A percentile compares a stretch with the other conserved stretches of the same genome.
Conservation (phyloP, 2,113 vertebrate genomes). For the Oxygymnocypris stewartii region DNA sequence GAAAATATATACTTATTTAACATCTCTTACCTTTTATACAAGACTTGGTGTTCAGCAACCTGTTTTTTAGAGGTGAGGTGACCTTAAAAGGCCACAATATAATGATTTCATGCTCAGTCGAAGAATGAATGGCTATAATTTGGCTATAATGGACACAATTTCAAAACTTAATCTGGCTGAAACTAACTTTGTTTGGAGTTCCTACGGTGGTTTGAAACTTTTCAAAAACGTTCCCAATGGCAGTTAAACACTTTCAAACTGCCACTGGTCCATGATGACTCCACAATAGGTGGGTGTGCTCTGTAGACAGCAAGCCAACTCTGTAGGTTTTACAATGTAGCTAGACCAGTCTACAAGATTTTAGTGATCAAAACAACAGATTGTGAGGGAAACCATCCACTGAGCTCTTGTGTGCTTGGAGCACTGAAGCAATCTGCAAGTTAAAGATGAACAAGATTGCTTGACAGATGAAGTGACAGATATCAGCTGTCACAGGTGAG, state of each 20-base stretch:
- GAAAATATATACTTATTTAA: neutral
- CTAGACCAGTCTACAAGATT: neutral
- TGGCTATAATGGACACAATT: too few relatives aligned
- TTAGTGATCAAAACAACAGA: constrained; percentile 6
- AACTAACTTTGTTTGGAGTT: neutral
- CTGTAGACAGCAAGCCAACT: neutral
- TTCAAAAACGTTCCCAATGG: neutral
- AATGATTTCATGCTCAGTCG: neutral
- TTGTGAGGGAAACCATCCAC: neutral
- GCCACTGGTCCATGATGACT: neutral
- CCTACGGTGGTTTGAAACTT: neutral
- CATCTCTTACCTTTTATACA: neutral
- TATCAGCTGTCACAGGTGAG: constrained; percentile 37
- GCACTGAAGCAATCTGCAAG: neutral
- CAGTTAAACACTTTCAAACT: neutral
- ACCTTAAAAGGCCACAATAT: neutral
- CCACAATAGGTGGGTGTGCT: neutral
- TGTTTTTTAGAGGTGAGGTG: neutral
- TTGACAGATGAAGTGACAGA: constrained; percentile 40
- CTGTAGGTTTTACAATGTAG: neutral
- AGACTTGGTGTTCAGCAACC: neutral
- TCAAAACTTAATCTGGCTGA: neutral
- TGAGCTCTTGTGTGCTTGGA: neutral
- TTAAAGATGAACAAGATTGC: constrained; percentile 3
- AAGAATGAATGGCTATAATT: neutral